Evolutionary conservation across 2,888 invertebrate genomes (phyloP).

Genomic region (Torymus aiolomorphi): DNA sequence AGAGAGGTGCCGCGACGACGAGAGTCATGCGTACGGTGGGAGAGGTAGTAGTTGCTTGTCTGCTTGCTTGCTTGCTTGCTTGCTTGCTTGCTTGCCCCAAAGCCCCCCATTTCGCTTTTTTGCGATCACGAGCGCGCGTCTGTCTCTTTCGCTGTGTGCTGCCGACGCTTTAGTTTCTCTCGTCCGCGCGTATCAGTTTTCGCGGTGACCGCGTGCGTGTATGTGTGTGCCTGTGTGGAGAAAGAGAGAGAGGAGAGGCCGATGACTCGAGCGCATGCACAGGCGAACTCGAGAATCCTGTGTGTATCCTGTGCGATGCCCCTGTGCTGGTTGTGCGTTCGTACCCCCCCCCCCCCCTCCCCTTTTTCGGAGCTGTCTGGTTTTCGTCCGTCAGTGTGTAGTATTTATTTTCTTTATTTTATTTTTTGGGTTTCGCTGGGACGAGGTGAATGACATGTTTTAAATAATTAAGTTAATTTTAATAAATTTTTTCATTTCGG

Average conservation of each 20-base stretch:
- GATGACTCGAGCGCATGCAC: conserved; percentile 13
- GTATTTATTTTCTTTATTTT: no score
- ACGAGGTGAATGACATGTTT: no score
- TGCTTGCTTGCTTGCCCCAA: conserved; percentile 7
- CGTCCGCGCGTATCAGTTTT: conserved; percentile 3
- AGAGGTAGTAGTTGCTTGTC: background rate
- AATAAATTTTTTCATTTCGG: no score
- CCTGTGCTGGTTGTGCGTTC: no score
- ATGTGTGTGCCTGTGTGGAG: background rate
- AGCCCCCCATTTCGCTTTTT: conserved; percentile 28
- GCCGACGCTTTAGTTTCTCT: background rate
- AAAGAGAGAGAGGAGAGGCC: background rate
- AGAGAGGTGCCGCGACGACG: background rate
- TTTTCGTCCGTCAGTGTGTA: no score
- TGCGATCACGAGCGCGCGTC: background rate
- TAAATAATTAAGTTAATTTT: no score
- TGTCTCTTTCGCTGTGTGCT: background rate
- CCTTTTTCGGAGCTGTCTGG: no score
- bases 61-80: background rate
- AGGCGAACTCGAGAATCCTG: no score
- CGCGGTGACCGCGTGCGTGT: conserved; percentile 3
- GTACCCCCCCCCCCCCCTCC: no score
- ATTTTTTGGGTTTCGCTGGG: no score
- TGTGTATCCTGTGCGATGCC: no score
- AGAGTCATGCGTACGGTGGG: background rate